These are phyloP conservation scores for Cerastis rubricosa DNA, from an alignment of 2,888 invertebrate genomes.

Conservation along the genomic window DNA sequence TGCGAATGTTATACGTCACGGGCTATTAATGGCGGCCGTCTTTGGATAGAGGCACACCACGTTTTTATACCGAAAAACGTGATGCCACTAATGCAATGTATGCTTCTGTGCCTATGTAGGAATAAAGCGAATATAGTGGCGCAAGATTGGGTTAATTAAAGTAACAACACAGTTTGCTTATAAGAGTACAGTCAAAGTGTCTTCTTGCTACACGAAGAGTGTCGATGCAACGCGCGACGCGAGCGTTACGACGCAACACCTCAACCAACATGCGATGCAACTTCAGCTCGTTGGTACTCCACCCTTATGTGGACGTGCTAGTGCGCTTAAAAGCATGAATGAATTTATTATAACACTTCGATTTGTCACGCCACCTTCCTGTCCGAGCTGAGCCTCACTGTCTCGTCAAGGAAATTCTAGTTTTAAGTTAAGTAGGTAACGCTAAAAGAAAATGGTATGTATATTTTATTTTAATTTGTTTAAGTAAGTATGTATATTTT, in stretches of 20 bases:
- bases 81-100: not conserved
- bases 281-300: constrained; percentile 71
- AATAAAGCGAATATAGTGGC: not conserved
- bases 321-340: constrained; percentile 44
- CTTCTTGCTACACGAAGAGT: not conserved
- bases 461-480: too few species aligned
- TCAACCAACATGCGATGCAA: not conserved
- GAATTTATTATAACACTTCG: constrained; percentile 27
- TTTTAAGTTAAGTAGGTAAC: not conserved
- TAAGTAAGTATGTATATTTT: too few species aligned
- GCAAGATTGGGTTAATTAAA: not conserved
- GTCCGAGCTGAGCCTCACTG: not conserved
- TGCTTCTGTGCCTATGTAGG: not conserved
- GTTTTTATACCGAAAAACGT: not conserved
- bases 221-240: not conserved
- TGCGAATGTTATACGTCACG: constrained; percentile 48
- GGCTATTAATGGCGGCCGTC: constrained; percentile 27
- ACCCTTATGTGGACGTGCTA: constrained; percentile 50
- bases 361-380: constrained; percentile 47
- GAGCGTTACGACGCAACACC: not conserved
- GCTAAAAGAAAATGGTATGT: constrained; percentile 9
- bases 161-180: not conserved
- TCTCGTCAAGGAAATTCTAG: not conserved
- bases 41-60: constrained; percentile 24
- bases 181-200: not conserved